Base-by-base conservation (phyloP, 2,888 invertebrate genomes). In the Operophtera brumata region DNA sequence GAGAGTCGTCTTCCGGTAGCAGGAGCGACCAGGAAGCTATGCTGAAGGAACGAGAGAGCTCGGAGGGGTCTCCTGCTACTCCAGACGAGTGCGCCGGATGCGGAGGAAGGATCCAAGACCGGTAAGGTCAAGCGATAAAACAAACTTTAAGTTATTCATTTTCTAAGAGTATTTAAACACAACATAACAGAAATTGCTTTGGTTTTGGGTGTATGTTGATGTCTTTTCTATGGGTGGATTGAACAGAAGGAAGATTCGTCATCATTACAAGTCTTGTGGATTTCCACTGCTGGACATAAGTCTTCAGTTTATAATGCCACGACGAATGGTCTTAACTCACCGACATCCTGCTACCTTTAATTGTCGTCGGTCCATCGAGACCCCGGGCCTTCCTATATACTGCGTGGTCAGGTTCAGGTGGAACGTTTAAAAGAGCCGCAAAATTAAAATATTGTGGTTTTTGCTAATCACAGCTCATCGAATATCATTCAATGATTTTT, bases 1-100 rank as follows among this genome's bases (percentile, higher is more conserved):
- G 42, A 82, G 75, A 80, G 75, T 71, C 68, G 65, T 71, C 70
- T 75, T 75, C 75, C 65, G 75, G 62, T 36, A 65, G 67, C 70
- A 75, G 68, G 66, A 74, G 72, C 70, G 77, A 77, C 55, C 74
- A 75, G 65, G 74, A 78, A 72, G 74, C 74, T 62, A 94, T 94
- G 94, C 86, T 94, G 84, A 94, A 94, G 83, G 94, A 94, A 81
- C 91, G 94, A 51, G 91, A 93, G 70, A 87, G 91, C 79, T 85
- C 91, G 78, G 84, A 84, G 71, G 84, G 80, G 51, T 90, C 90
- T 51, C 87, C 90, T 43, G 73, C 77, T 39, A 68, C 78, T 40
- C 86, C 89, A 3, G 90, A 89, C 68, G 87, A 87, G 77, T 93
- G 93, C 71, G 93, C 93, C 59, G 93, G 93, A 12, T 93, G 93